phyloP scores from a whole-genome alignment of 2,113 vertebrate species.

The Otolemur garnettii region DNA sequence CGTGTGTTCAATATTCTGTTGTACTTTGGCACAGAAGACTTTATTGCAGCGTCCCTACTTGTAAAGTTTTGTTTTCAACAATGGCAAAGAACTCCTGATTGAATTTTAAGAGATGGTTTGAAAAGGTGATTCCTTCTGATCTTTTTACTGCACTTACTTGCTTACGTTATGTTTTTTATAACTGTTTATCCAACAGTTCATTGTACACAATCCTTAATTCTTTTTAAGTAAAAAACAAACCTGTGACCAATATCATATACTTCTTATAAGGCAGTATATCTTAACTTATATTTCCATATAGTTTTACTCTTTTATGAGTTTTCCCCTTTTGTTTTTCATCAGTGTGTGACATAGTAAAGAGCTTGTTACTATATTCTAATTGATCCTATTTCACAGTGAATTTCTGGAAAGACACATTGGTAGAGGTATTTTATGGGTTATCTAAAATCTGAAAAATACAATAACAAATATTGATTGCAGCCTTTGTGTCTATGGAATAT shows the following conservation, averaged over 20 bases:
- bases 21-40: neutral
- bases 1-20: neutral
- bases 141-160: slow-evolving; percentile 32
- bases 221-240: neutral
- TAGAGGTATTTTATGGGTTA: slow-evolving; percentile 75
- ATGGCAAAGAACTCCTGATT: slow-evolving; percentile 7
- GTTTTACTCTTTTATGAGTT: slow-evolving; percentile 41
- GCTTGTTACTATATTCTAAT: slow-evolving; percentile 20
- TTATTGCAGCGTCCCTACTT: neutral
- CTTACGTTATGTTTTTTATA: neutral
- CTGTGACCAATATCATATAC: neutral
- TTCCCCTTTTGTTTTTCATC: slow-evolving; percentile 21
- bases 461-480: slow-evolving; percentile 86
- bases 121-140: neutral
- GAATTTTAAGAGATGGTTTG: slow-evolving; percentile 11
- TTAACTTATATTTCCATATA: neutral
- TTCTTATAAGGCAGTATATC: neutral
- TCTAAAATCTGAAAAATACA: slow-evolving; percentile 82
- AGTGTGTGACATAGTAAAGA: slow-evolving; percentile 1
- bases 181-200: neutral
- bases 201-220: neutral
- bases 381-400: slow-evolving; percentile 64
- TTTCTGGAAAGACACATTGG: slow-evolving; percentile 43
- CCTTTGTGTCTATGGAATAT: slow-evolving; percentile 87
- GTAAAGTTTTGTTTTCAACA: slow-evolving; percentile 9